Evolutionary conservation across 2,113 vertebrate species (phyloP).

Genomic region (Potamarius usumacintae): DNA sequence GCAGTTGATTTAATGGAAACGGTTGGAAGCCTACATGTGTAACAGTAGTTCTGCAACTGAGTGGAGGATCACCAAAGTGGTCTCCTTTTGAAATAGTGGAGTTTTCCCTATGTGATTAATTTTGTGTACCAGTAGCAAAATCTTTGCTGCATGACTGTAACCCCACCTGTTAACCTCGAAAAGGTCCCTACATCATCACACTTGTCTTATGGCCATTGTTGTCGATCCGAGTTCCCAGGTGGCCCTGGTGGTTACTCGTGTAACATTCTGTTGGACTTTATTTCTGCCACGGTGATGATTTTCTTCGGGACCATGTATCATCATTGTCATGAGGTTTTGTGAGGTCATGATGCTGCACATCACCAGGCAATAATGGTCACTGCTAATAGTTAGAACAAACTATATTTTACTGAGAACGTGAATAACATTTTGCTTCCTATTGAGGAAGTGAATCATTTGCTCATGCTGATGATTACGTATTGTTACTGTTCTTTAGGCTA

Average conservation of each 20-base stretch:
- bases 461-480: neutral
- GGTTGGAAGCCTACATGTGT: neutral
- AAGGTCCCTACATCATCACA: neutral
- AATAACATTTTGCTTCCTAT: neutral
- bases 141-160: neutral
- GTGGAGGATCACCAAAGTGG: neutral
- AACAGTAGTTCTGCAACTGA: neutral
- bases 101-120: neutral
- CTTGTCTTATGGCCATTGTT: neutral
- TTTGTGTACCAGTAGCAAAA: neutral
- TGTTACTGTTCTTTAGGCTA: neutral
- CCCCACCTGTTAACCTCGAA: neutral
- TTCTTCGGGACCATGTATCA: neutral
- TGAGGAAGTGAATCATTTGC: neutral
- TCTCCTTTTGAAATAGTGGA: neutral
- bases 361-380: neutral
- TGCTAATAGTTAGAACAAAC: neutral
- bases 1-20: neutral
- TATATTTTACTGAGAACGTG: neutral
- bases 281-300: neutral
- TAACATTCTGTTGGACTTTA: neutral
- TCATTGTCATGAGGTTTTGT: neutral
- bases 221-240: neutral
- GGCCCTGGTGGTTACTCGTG: neutral
- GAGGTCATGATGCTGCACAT: neutral